These are phyloP conservation scores for Gallinago jamesoni DNA, from an alignment of 2,113 vertebrate species.

Conservation along the genomic window DNA sequence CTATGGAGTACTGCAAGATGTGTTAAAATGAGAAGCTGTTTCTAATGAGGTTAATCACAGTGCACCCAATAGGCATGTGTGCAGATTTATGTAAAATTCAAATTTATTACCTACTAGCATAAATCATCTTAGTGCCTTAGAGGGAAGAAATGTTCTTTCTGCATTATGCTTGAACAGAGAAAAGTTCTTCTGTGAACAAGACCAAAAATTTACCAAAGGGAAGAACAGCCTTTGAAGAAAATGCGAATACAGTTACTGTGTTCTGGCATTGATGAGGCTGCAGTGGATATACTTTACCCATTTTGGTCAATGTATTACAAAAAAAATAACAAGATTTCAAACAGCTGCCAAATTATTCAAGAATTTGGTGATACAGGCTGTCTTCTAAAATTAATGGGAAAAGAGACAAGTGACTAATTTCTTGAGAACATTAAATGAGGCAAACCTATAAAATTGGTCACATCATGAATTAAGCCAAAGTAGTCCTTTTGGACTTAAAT, in stretches of 20 bases:
- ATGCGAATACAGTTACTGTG: not conserved
- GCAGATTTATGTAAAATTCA: not conserved
- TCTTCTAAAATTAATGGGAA: not conserved
- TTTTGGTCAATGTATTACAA: not conserved
- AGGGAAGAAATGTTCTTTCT: not conserved
- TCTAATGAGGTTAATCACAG: not conserved
- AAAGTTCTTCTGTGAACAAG: not conserved
- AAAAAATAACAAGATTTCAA: not conserved
- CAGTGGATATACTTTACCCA: not conserved
- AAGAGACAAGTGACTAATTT: not conserved
- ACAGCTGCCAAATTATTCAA: not conserved
- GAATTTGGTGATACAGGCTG: not conserved
- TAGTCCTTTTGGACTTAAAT: not conserved
- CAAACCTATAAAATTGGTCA: not conserved
- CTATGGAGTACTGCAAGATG: not conserved
- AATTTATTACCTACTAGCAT: not conserved
- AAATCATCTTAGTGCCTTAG: not conserved
- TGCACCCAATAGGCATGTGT: rapidly evolving
- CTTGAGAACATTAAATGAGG: not conserved
- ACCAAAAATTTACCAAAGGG: not conserved
- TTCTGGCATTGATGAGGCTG: not conserved
- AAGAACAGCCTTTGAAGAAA: not conserved
- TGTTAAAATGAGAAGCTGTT: not conserved
- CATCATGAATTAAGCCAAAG: not conserved
- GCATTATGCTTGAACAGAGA: not conserved